phyloP scores from a whole-genome alignment of 2,113 vertebrate species.

The Strix aluco region DNA sequence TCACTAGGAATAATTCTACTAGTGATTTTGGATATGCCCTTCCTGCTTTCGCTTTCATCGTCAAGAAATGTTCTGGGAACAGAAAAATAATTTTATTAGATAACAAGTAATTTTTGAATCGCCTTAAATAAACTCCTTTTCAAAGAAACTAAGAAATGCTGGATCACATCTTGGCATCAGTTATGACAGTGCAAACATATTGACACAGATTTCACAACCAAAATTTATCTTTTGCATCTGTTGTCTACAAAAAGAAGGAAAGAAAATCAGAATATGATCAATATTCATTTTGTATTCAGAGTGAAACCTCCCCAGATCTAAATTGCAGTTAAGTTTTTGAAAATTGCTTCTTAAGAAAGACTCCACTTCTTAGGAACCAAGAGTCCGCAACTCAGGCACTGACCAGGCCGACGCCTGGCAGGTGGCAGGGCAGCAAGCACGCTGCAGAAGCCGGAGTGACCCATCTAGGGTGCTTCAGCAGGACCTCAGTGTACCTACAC shows the following conservation, averaged over 20 bases:
- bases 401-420: neutral
- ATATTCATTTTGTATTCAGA: neutral
- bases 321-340: neutral
- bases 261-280: neutral
- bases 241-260: neutral
- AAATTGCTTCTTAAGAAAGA: neutral
- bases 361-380: neutral
- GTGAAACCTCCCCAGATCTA: neutral
- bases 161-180: neutral
- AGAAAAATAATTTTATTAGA: neutral
- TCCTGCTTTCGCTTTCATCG: neutral
- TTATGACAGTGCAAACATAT: neutral
- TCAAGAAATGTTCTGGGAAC: neutral
- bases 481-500: no score
- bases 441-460: fast-evolving
- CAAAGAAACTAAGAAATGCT: neutral
- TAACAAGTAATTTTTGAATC: neutral
- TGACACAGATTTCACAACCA: neutral
- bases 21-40: neutral
- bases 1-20: neutral
- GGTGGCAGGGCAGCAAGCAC: fast-evolving
- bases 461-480: neutral
- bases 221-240: neutral
- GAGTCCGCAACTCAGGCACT: neutral
- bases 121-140: neutral